Base-by-base conservation (phyloP, 2,113 vertebrate species). In the Cynoglossus semilaevis region DNA sequence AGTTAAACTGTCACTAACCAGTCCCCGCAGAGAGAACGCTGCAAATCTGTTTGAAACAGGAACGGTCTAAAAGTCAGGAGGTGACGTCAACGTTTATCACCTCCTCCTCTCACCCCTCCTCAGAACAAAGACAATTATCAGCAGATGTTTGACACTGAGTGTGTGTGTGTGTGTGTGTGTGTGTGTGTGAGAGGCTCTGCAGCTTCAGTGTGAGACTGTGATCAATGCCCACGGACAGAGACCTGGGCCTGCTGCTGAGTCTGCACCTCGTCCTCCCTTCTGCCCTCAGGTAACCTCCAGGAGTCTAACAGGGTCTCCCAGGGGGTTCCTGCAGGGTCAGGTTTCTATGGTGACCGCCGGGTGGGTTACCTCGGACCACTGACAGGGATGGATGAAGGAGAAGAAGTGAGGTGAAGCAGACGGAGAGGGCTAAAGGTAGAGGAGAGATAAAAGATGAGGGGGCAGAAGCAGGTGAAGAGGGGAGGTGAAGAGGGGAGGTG, bases 301-400 rank as follows among this genome's bases (percentile, higher is more conserved):
- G 76, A 68, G 65, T 74, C 81, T 76, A 77, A 76, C 63, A 8
- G 66, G 61, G 55, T 58, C 61, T 67, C 76, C 58, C 58, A 15
- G 61, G 61, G 61, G 68, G 15, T 43, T 46, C 40, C 52, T 63
- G 66, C 71, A 73, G 57, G 52, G n/a, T n/a, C 49, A 50, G 64
- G 73, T 77, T 72, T 15, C 74, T 73, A 77, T 73, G 16, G 75
- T 40, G 73, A 79, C 72, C 42, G 41, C 16, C 70, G 57, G 59
- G 70, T 64, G 53, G 57, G 77, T 76, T 77, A 59, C 62, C 35
- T 14, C 38, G 49, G 43, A 15, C 22, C 60, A 2, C 0, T 36
- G 76, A 70, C 73, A 18, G 34, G 67, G 68, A 81, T 45, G 40
- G 66, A 82, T 62, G 73, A 69, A 45, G 29, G 44, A 44, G 51